Conservation (phyloP, 1,140 invertebrate species). For the Pseudomyrmex pallidus region DNA sequence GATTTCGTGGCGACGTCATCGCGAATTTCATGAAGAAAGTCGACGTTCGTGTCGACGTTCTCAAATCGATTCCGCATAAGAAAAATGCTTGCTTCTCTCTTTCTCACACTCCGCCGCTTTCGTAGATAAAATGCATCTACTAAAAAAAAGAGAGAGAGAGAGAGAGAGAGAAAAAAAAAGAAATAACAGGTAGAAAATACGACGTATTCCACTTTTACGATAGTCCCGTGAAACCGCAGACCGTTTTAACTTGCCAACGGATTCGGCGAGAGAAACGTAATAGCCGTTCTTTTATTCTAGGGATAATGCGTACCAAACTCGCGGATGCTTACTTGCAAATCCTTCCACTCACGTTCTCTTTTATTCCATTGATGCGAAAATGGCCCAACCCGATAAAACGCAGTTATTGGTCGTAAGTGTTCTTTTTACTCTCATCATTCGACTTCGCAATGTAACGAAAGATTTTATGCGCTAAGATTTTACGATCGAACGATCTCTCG, state of each 20-base stretch:
- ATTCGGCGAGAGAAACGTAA: constrained; percentile 47
- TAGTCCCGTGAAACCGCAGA: constrained; percentile 9
- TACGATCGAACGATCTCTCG: not conserved
- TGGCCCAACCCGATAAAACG: constrained; percentile 5
- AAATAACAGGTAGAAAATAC: constrained; percentile 14
- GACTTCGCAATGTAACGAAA: not conserved
- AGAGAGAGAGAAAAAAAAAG: not conserved
- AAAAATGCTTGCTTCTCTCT: not conserved
- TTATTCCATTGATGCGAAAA: not conserved
- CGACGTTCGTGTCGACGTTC: not conserved
- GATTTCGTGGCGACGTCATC: constrained; percentile 22
- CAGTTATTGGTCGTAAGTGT: not conserved
- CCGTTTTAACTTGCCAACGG: constrained; percentile 48
- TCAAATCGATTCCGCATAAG: constrained; percentile 12
- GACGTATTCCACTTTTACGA: constrained; percentile 40
- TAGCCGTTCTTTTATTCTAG: not conserved
- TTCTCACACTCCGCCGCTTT: not conserved
- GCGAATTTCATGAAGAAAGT: constrained; percentile 34
- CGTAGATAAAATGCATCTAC: not conserved
- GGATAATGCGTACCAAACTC: constrained; percentile 17
- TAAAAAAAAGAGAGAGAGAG: not conserved
- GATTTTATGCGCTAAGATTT: not conserved
- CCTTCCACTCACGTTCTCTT: not conserved
- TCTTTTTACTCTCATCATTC: not conserved
- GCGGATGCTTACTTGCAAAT: constrained; percentile 14